A percentile compares a stretch with the other conserved stretches of the same genome.
Evolutionary conservation across 1,140 invertebrate genomes (phyloP).

Genomic region (Papilio machaon): DNA sequence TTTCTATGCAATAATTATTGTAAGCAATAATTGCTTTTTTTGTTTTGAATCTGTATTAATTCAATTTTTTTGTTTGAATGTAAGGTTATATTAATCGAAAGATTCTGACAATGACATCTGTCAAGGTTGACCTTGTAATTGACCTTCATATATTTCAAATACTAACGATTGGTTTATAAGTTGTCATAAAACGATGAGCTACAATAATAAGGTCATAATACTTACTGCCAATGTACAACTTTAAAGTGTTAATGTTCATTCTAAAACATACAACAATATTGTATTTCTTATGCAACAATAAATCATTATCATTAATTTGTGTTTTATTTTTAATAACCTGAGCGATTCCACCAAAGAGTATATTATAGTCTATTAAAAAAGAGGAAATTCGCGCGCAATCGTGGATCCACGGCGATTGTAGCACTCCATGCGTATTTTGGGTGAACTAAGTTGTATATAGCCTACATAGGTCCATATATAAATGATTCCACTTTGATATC

Average conservation of each 20-base stretch:
- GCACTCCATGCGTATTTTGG: too few species aligned
- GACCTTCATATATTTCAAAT: neutral
- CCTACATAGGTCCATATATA: too few species aligned
- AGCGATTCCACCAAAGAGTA: too few species aligned
- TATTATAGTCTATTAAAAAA: too few species aligned
- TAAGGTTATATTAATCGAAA: neutral
- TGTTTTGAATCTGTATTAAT: neutral
- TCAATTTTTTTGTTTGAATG: neutral
- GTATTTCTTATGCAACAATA: conserved; percentile 32
- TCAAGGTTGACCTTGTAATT: conserved; percentile 12
- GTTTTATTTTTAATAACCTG: neutral
- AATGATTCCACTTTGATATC: too few species aligned
- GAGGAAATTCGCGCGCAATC: too few species aligned
- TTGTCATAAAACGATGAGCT: conserved; percentile 6
- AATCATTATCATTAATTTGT: conserved; percentile 34
- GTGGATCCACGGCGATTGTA: too few species aligned
- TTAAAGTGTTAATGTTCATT: conserved; percentile 18
- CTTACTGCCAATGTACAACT: conserved; percentile 14
- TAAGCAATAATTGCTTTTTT: conserved; percentile 14
- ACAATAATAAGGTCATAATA: conserved; percentile 8
- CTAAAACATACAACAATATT: conserved; percentile 24
- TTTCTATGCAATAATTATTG: conserved; percentile 18
- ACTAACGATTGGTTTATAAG: conserved; percentile 14
- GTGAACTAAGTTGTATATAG: too few species aligned
- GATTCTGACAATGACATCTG: neutral